phyloP scores from a whole-genome alignment of 2,113 vertebrate species.

The Felis chaus region DNA sequence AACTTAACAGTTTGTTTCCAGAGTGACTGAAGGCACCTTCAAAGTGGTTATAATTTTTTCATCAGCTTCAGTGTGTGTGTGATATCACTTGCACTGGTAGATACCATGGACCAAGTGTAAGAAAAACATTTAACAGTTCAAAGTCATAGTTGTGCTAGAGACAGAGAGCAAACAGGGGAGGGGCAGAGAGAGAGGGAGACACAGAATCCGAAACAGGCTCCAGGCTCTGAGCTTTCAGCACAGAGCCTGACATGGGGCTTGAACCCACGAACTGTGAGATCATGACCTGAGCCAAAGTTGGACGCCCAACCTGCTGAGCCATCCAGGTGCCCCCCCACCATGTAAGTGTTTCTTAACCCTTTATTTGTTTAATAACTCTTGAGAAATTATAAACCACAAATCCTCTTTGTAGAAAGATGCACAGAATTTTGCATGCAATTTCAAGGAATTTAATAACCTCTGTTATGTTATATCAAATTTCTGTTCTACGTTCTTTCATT shows the following conservation, averaged over 20 bases:
- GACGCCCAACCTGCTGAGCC: too few species aligned
- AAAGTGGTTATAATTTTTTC: constrained; percentile 11
- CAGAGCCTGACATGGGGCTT: too few species aligned
- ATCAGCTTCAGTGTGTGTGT: background rate
- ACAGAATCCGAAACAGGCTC: too few species aligned
- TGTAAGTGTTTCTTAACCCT: constrained; percentile 5
- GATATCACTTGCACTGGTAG: background rate
- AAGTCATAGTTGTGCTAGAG: background rate
- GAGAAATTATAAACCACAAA: background rate
- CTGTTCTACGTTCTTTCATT: background rate
- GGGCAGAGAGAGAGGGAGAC: too few species aligned
- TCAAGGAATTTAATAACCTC: background rate
- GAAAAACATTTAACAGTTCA: background rate
- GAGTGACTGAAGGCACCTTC: background rate
- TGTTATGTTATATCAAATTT: background rate
- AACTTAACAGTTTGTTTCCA: background rate
- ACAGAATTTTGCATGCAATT: background rate
- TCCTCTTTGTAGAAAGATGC: background rate
- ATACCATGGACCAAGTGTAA: background rate
- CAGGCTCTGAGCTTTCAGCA: too few species aligned
- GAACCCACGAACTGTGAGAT: too few species aligned
- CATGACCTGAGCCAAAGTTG: too few species aligned
- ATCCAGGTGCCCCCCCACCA: background rate
- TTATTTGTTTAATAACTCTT: background rate
- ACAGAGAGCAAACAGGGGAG: too few species aligned